Evolutionary conservation across 2,888 invertebrate species (phyloP), one percentile per base, ranked within the genome.

Genomic region (Mythimna loreyi): DNA sequence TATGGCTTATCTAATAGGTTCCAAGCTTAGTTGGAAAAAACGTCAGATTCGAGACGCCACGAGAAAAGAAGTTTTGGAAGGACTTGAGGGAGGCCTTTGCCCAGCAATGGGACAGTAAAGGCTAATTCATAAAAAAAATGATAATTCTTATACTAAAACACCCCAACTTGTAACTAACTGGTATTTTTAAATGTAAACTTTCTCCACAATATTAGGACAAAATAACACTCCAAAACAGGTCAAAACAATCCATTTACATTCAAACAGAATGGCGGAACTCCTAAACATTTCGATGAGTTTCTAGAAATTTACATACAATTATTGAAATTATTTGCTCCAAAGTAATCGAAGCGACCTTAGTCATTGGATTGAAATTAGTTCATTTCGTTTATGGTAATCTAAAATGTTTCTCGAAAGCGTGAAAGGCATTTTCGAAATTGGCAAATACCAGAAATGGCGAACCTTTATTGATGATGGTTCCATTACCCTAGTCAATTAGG

Each of bases 311-410:
- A 65, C 62, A 63, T 68, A 71, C 59, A 71, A 75, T 75, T 67
- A 70, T 78, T 74, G 50, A 52, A 71, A 71, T 75, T 71, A 67
- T 67, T 72, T 65, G 63, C 56, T 67, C 21, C 30, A n/a, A 25
- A 65, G 57, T 67, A 64, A 74, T 64, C 30, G 47, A 30, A 47
- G 49, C 75, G 65, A 78, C 67, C 67, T 78, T 59, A 67, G 78
- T 67, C 67, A 67, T n/a, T 59, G 75, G 43, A 63, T 63, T 7
- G 16, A 59, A 63, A 75, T 64, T 49, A 69, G 56, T 62, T 67
- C 21, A 30, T 45, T 53, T 68, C 49, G 60, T 67, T 72, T 64
- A 72, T 52, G 47, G 30, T 9, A 36, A 53, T 28, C 4, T 28
- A 28, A 28, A 28, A 28, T 28, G 28, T 28, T 28, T 4, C 28